Percentiles rank a stretch among this genome's conserved stretches.
Conservation (phyloP, 2,888 invertebrate genomes). For the Odontocerum albicorne region DNA sequence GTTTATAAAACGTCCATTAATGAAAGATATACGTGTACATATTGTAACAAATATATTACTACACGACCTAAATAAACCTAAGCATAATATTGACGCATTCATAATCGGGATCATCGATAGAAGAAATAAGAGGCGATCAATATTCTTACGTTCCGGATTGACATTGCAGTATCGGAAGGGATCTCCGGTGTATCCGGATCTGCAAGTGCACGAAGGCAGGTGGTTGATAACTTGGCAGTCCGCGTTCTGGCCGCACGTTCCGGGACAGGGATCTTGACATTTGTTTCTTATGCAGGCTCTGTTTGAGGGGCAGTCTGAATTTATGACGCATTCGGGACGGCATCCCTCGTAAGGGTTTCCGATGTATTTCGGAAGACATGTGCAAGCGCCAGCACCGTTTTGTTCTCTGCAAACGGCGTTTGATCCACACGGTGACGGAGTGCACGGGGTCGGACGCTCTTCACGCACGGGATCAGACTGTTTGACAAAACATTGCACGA, state of each 20-base stretch:
- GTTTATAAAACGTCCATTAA: neutral
- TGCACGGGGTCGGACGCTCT: conserved; percentile 58
- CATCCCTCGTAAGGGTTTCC: conserved; percentile 82
- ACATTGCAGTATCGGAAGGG: conserved; percentile 65
- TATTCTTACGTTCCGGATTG: conserved; percentile 56
- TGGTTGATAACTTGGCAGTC: conserved; percentile 72
- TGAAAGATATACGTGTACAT: neutral
- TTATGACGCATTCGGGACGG: conserved; percentile 72
- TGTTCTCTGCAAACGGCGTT: conserved; percentile 65
- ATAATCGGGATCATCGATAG: too few species aligned
- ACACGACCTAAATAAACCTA: too few species aligned
- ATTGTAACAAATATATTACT: too few species aligned
- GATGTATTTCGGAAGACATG: conserved; percentile 69
- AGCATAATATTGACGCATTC: neutral
- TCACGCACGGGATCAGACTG: conserved; percentile 45
- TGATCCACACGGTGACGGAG: conserved; percentile 64
- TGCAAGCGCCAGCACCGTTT: conserved; percentile 65
- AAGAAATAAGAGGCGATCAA: too few species aligned
- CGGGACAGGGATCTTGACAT: conserved; percentile 78
- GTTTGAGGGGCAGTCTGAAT: conserved; percentile 71
- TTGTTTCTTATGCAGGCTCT: conserved; percentile 72
- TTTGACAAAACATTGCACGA: conserved; percentile 61
- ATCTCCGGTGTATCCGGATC: conserved; percentile 70
- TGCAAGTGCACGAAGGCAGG: conserved; percentile 69
- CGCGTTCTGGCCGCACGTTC: conserved; percentile 73